These are phyloP conservation scores for Berghia stephanieae DNA, from an alignment of 1,140 invertebrate species.

Conservation along the genomic window DNA sequence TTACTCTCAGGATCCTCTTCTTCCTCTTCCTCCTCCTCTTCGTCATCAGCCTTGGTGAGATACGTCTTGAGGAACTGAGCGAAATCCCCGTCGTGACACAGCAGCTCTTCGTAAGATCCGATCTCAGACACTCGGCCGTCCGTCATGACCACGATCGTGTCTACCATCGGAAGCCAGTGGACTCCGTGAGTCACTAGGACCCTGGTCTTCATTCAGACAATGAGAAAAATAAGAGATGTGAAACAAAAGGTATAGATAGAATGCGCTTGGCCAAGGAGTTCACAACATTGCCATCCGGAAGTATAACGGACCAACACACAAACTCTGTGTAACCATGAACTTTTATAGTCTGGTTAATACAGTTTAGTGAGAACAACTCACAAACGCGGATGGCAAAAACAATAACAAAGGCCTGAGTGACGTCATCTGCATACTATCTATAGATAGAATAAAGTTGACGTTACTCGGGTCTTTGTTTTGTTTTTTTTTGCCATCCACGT, in stretches of 20 bases:
- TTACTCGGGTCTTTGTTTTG: too few species aligned
- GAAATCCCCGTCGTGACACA: slow-evolving; percentile 61
- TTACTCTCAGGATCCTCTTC: slow-evolving; percentile 49
- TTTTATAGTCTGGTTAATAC: too few species aligned
- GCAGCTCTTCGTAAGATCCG: slow-evolving; percentile 61
- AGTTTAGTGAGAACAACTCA: too few species aligned
- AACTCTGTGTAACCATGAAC: too few species aligned
- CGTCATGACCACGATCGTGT: slow-evolving; percentile 72
- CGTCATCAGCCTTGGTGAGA: slow-evolving; percentile 38
- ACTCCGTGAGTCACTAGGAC: slow-evolving; percentile 62
- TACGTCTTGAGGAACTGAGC: slow-evolving; percentile 62
- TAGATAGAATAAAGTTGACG: too few species aligned
- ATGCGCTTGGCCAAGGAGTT: too few species aligned
- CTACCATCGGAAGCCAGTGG: slow-evolving; percentile 65
- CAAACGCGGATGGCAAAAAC: too few species aligned
- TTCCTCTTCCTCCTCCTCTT: slow-evolving; percentile 44
- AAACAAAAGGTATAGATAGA: not conserved
- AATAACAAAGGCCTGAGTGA: too few species aligned
- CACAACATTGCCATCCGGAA: too few species aligned
- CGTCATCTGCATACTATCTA: too few species aligned
- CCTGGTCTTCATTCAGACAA: slow-evolving; percentile 45
- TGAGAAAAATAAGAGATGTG: not conserved
- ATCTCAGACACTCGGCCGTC: slow-evolving; percentile 63
- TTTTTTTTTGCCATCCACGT: too few species aligned
- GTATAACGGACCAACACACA: too few species aligned